Conservation (phyloP, 2,888 invertebrate genomes). For the Drosophila yooni region DNA sequence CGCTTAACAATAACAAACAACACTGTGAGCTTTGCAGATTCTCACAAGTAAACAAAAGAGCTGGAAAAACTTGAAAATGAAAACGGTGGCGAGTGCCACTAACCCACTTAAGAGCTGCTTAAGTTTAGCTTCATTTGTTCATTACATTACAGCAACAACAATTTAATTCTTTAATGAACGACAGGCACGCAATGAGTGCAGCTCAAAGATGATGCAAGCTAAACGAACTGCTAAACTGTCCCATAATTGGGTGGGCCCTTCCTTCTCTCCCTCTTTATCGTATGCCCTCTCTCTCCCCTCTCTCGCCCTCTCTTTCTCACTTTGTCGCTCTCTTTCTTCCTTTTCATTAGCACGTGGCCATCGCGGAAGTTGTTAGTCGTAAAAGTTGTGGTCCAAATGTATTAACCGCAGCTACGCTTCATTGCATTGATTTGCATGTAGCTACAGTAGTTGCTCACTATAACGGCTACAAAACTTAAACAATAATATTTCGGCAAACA, state of each 20-base stretch:
- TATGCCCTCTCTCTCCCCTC: not conserved
- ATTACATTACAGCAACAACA: constrained; percentile 43
- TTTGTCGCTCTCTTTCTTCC: not conserved
- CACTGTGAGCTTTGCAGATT: constrained; percentile 41
- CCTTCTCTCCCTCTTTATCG: not conserved
- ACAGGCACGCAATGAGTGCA: constrained; percentile 59
- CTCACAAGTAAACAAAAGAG: constrained; percentile 69
- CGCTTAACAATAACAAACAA: constrained; percentile 59
- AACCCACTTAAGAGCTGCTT: constrained; percentile 67
- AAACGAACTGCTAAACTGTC: constrained; percentile 21
- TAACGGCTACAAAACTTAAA: not conserved
- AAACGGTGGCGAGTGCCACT: constrained; percentile 69
- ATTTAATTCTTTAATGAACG: constrained; percentile 58
- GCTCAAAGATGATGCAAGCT: constrained; percentile 46
- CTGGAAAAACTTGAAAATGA: constrained; percentile 32
- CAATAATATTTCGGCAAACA: not conserved
- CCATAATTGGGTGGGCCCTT: constrained; percentile 21
- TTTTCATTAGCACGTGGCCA: constrained; percentile 64
- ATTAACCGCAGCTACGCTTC: constrained; percentile 75
- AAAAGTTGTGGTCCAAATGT: constrained; percentile 69
- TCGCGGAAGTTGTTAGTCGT: constrained; percentile 67
- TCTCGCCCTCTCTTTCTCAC: not conserved
- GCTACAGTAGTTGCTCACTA: constrained; percentile 45
- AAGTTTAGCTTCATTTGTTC: constrained; percentile 64
- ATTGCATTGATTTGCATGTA: constrained; percentile 66